phyloP scores from a whole-genome alignment of 2,113 vertebrate species.

The Trogon melanurus region DNA sequence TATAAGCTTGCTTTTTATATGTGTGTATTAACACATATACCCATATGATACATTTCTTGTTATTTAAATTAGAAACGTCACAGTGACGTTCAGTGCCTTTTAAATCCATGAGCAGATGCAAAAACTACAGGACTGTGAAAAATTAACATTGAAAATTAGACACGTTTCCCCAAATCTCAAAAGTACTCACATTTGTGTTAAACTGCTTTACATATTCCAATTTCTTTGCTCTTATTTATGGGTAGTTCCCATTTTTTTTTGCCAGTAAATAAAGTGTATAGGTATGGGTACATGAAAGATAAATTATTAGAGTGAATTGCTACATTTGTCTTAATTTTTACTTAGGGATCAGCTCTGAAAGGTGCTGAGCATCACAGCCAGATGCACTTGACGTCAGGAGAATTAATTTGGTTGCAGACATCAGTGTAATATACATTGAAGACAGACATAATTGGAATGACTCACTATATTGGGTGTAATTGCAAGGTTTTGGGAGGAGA shows the following conservation, averaged over 20 bases:
- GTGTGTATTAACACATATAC: not conserved
- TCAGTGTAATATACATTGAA: not conserved
- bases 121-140: not conserved
- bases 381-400: not conserved
- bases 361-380: not conserved
- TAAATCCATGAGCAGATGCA: conserved; percentile 3
- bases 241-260: not conserved
- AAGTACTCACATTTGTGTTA: conserved; percentile 2
- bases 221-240: conserved; percentile 22
- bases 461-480: not conserved
- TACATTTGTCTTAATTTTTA: not conserved
- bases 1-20: not conserved
- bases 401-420: not conserved
- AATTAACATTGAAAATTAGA: not conserved
- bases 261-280: not conserved
- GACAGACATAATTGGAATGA: not conserved
- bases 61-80: conserved; percentile 13
- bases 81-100: not conserved
- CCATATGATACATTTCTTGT: not conserved
- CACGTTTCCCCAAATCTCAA: not conserved
- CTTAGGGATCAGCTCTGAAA: not conserved
- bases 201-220: conserved; percentile 14
- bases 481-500: not conserved
- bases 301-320: not conserved
- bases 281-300: not conserved